A percentile compares a stretch with the other conserved stretches of the same genome.
Conservation (phyloP, 2,113 vertebrate species). For the Piaya cayana region DNA sequence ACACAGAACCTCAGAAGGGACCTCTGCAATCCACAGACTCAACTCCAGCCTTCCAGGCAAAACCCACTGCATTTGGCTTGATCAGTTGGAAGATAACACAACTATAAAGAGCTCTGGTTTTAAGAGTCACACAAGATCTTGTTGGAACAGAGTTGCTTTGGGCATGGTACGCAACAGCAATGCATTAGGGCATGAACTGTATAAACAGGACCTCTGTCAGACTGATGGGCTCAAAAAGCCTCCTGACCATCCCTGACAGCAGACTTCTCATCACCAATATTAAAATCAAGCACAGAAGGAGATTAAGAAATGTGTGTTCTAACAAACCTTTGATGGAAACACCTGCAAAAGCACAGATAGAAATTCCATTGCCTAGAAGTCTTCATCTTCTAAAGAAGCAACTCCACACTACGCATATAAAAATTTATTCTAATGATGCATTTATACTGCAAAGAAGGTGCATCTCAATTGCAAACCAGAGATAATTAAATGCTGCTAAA, state of each 20-base stretch:
- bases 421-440: not conserved
- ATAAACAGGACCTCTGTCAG: not conserved
- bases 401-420: not conserved
- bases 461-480: not conserved
- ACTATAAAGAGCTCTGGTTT: not conserved
- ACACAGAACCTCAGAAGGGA: not conserved
- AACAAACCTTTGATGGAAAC: not conserved
- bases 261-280: not conserved
- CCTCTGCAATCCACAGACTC: not conserved
- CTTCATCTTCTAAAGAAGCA: not conserved
- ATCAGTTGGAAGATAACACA: accelerated
- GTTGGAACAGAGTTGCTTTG: not conserved
- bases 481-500: not conserved
- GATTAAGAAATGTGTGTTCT: not conserved
- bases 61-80: not conserved
- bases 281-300: not conserved
- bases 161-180: accelerated
- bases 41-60: not conserved
- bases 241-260: accelerated
- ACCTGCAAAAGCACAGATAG: not conserved
- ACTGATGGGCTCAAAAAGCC: not conserved
- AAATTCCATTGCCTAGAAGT: not conserved
- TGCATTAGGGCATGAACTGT: not conserved
- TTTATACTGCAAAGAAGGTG: not conserved
- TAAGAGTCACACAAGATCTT: not conserved